phyloP scores from a whole-genome alignment of 53 echinoderm and acorn worm species.

The Apostichopus leukothele region DNA sequence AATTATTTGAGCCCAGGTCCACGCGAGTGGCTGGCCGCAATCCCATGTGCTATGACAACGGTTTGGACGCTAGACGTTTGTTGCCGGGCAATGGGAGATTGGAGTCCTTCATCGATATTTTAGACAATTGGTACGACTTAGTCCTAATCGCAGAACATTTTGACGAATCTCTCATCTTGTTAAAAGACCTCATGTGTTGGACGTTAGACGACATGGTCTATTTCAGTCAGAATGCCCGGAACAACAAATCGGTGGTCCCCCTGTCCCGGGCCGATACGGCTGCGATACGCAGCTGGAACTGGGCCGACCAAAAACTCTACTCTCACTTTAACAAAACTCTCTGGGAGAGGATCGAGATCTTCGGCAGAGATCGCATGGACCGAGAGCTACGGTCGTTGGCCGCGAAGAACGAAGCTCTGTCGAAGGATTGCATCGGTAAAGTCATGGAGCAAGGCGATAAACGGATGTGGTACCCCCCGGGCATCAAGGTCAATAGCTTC shows the following conservation, averaged over 20 bases:
- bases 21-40: constrained; percentile 72
- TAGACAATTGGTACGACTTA: constrained; percentile 62
- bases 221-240: constrained; percentile 89
- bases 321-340: constrained; percentile 77
- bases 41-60: constrained; percentile 90
- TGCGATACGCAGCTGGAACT: constrained; percentile 75
- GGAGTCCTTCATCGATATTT: constrained; percentile 51
- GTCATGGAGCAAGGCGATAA: constrained; percentile 68
- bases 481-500: constrained; percentile 84
- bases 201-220: constrained; percentile 70
- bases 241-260: constrained; percentile 58
- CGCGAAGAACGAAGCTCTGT: constrained; percentile 56
- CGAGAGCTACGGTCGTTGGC: constrained; percentile 61
- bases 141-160: constrained; percentile 90
- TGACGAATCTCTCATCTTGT: constrained; percentile 88
- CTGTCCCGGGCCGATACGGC: constrained; percentile 45
- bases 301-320: constrained; percentile 69
- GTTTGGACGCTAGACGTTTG: constrained; percentile 71
- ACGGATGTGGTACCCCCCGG: constrained; percentile 84
- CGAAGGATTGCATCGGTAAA: constrained; percentile 62
- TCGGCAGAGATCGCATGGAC: constrained; percentile 70
- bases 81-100: constrained; percentile 51
- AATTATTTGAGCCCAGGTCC: constrained; percentile 52
- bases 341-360: constrained; percentile 73
- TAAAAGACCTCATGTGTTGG: constrained; percentile 90